phyloP scores from a whole-genome alignment of 1,140 invertebrate genomes.

The Sycobia sp. region DNA sequence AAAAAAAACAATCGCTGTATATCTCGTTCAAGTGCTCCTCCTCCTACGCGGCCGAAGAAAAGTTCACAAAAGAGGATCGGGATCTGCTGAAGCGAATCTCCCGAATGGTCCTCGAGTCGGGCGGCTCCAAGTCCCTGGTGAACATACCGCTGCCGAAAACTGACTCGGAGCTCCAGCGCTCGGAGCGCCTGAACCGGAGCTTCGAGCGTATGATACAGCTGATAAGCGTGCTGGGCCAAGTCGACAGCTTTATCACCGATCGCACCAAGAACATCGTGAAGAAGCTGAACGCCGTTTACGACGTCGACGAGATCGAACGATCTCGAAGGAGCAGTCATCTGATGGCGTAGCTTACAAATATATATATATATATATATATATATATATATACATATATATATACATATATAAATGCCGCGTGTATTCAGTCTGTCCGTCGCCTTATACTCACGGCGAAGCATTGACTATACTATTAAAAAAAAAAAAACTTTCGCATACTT shows the following conservation, averaged over 20 bases:
- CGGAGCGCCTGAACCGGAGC: slow-evolving; percentile 41
- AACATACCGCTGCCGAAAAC: background rate
- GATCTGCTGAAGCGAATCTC: slow-evolving; percentile 35
- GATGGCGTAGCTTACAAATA: too few relatives aligned
- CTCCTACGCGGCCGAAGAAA: slow-evolving; percentile 22
- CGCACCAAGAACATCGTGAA: slow-evolving; percentile 45
- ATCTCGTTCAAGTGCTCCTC: too few relatives aligned
- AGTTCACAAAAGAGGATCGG: slow-evolving; percentile 40
- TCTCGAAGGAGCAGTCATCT: slow-evolving; percentile 20
- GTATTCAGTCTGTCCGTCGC: too few relatives aligned
- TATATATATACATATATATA: background rate
- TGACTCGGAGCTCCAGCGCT: slow-evolving; percentile 26
- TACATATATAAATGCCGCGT: background rate
- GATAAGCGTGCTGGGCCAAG: slow-evolving; percentile 48
- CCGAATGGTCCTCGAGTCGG: slow-evolving; percentile 14
- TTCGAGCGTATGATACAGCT: slow-evolving; percentile 51
- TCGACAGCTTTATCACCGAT: slow-evolving; percentile 49
- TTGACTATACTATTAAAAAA: too few relatives aligned
- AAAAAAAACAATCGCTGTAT: too few relatives aligned
- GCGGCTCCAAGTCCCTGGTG: slow-evolving; percentile 3
- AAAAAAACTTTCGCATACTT: too few relatives aligned
- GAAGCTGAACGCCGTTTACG: slow-evolving; percentile 46
- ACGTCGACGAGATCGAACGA: slow-evolving; percentile 37
- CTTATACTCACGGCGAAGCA: too few relatives aligned
- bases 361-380: too few relatives aligned